Percentiles rank a stretch among this genome's conserved stretches.
Conservation (phyloP, 2,797 vertebrate genomes). For the Leontocebus nigricollis region DNA sequence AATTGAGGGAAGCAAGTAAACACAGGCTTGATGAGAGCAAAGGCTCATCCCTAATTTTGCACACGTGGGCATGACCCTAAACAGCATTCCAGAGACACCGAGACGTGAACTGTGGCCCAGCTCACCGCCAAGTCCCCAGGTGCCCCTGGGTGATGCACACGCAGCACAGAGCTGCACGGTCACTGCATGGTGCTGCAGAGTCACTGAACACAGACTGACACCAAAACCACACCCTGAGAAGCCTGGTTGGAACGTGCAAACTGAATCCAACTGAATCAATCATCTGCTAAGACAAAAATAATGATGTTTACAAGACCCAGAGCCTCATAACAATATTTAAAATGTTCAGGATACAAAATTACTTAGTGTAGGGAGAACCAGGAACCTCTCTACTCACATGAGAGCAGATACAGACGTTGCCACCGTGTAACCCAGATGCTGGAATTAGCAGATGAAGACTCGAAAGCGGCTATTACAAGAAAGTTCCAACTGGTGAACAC, state of each 20-base stretch:
- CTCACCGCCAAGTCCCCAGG: neutral
- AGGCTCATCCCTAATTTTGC: neutral
- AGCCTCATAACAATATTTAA: neutral
- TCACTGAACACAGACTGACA: neutral
- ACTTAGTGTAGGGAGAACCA: neutral
- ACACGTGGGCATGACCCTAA: too few species aligned
- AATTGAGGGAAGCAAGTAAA: neutral
- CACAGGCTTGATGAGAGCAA: rapidly evolving
- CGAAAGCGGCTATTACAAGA: neutral
- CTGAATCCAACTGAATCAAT: neutral
- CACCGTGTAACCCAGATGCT: rapidly evolving
- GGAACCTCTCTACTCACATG: neutral
- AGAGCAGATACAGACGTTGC: neutral
- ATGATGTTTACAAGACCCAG: neutral
- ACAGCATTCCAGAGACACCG: neutral
- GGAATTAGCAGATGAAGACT: neutral
- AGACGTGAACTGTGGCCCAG: neutral
- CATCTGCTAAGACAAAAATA: neutral
- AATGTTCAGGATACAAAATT: neutral
- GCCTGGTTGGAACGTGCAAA: neutral
- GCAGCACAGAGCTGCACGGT: neutral
- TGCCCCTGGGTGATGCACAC: neutral
- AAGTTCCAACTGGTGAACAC: neutral
- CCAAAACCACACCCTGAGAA: neutral
- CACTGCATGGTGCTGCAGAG: rapidly evolving